These are phyloP conservation scores for Mustela nigripes DNA, from an alignment of 2,113 vertebrate genomes.

Conservation along the genomic window DNA sequence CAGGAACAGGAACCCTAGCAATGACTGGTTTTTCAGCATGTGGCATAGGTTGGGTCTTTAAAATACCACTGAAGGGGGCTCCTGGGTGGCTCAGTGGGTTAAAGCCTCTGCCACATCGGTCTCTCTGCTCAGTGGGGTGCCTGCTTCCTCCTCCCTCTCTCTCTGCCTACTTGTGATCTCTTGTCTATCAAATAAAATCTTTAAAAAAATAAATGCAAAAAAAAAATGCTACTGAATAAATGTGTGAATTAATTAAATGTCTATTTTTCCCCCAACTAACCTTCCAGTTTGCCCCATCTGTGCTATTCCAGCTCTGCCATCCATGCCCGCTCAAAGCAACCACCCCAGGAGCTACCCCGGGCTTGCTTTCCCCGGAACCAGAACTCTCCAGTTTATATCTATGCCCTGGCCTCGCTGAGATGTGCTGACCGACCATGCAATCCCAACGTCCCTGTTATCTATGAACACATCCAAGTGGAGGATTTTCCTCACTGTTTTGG, in stretches of 20 bases:
- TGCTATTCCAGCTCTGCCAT: neutral
- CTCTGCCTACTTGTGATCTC: no score
- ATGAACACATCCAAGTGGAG: neutral
- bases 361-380: neutral
- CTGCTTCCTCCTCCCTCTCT: no score
- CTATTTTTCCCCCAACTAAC: neutral
- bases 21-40: neutral
- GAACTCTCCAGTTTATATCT: neutral
- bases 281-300: neutral
- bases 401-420: neutral
- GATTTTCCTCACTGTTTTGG: neutral
- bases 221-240: neutral
- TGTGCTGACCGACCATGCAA: no score
- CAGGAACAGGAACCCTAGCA: neutral
- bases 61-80: neutral
- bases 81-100: no score
- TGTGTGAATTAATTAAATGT: neutral
- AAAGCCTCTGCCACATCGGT: no score
- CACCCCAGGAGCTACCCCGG: neutral
- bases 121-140: no score
- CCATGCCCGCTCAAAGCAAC: neutral
- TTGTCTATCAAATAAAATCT: no score
- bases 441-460: neutral
- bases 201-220: neutral
- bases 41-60: neutral